phyloP scores from a whole-genome alignment of 2,113 vertebrate genomes.

The Asarcornis scutulata region DNA sequence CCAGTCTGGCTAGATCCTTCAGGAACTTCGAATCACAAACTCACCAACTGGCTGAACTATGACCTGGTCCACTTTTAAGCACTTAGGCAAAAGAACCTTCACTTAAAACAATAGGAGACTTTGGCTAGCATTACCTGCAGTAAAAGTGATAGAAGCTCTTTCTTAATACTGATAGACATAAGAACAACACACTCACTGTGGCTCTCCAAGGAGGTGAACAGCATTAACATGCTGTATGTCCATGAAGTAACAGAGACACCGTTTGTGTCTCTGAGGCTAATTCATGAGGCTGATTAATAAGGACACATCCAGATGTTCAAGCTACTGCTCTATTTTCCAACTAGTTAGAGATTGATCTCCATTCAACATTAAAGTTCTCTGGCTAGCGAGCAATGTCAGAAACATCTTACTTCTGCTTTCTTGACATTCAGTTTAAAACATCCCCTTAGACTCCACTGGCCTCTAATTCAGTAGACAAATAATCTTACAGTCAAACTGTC shows the following conservation, averaged over 20 bases:
- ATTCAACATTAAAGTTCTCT: neutral
- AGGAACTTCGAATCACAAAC: neutral
- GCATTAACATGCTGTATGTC: rapidly evolving
- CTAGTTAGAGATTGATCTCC: neutral
- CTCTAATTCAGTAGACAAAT: neutral
- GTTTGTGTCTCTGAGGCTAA: neutral
- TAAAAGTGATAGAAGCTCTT: neutral
- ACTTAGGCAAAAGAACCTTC: neutral
- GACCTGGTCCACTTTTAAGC: neutral
- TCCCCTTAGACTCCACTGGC: neutral
- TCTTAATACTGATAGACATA: neutral
- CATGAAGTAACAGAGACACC: neutral
- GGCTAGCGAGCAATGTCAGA: neutral
- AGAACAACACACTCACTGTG: neutral
- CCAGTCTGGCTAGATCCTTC: neutral
- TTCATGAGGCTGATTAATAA: neutral
- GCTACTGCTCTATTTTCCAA: neutral
- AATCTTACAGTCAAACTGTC: neutral
- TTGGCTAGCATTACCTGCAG: neutral
- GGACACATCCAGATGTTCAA: neutral
- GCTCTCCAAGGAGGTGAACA: neutral
- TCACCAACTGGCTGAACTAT: neutral
- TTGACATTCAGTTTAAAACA: neutral
- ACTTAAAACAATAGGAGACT: neutral
- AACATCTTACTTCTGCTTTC: neutral